phyloP scores from a whole-genome alignment of 2,113 vertebrate species.

The Nesospiza acunhae region DNA sequence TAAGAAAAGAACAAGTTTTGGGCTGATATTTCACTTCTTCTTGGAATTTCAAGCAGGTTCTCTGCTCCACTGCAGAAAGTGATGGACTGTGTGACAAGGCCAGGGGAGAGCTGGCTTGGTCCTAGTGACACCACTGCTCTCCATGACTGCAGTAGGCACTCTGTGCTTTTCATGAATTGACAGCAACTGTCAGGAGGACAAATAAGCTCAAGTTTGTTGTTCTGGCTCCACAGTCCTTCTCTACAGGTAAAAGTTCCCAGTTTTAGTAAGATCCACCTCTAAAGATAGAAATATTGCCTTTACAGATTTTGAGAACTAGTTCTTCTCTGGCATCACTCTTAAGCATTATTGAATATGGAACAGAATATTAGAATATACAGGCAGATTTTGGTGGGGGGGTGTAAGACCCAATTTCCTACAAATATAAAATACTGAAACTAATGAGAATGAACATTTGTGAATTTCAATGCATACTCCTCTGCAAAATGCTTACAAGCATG shows the following conservation, averaged over 20 bases:
- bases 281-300: background rate
- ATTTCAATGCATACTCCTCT: background rate
- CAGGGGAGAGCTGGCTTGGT: background rate
- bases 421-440: background rate
- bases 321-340: background rate
- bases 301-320: background rate
- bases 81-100: background rate
- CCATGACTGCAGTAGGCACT: rapidly evolving
- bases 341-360: background rate
- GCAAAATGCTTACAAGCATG: background rate
- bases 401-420: background rate
- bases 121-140: background rate
- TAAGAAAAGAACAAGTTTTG: background rate
- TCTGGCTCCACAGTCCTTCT: background rate
- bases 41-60: background rate
- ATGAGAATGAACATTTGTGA: background rate
- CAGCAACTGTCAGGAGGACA: background rate
- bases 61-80: background rate
- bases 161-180: background rate
- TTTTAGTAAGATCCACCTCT: background rate
- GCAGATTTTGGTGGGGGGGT: background rate
- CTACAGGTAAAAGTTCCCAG: background rate
- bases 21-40: background rate
- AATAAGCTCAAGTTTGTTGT: background rate
- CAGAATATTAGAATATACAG: background rate